Percentiles rank a stretch among this genome's conserved stretches.
Conservation (phyloP, 2,888 invertebrate species). For the Epirrita christyi region DNA sequence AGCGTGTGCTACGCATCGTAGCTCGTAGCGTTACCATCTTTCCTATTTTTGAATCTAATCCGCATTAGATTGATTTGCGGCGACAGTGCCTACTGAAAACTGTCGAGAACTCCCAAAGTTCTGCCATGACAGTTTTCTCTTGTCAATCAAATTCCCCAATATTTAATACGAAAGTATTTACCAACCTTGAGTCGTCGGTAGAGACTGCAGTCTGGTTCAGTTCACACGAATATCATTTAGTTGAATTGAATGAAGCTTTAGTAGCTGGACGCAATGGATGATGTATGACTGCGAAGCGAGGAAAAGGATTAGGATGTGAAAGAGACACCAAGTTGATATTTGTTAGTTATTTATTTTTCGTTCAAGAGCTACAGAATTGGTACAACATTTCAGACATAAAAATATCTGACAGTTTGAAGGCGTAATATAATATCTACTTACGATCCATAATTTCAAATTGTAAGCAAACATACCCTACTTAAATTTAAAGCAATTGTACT, state of each 20-base stretch:
- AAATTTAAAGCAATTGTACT: background rate
- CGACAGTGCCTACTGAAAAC: constrained; percentile 14
- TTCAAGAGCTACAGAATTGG: too few species aligned
- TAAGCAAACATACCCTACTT: background rate
- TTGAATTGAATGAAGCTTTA: constrained; percentile 19
- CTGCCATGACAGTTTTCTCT: constrained; percentile 4
- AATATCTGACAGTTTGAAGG: background rate
- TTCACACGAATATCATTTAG: constrained; percentile 20
- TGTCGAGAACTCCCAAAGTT: constrained; percentile 8
- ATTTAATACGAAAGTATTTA: constrained; percentile 5
- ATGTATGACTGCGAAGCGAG: constrained; percentile 20
- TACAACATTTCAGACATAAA: background rate
- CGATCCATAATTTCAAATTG: background rate
- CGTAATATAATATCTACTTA: background rate
- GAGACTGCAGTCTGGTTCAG: constrained; percentile 12
- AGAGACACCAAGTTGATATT: background rate
- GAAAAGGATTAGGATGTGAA: constrained; percentile 18
- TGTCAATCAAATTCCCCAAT: constrained; percentile 4
- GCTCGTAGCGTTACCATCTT: constrained; percentile 4
- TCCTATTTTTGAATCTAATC: background rate
- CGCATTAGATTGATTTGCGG: constrained; percentile 1
- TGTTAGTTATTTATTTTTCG: too few species aligned
- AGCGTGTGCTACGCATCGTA: constrained; percentile 13
- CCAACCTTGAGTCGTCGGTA: constrained; percentile 3
- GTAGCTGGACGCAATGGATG: constrained; percentile 11